Conservation (phyloP, 2,113 vertebrate genomes). For the Todiramphus saurophagus region DNA sequence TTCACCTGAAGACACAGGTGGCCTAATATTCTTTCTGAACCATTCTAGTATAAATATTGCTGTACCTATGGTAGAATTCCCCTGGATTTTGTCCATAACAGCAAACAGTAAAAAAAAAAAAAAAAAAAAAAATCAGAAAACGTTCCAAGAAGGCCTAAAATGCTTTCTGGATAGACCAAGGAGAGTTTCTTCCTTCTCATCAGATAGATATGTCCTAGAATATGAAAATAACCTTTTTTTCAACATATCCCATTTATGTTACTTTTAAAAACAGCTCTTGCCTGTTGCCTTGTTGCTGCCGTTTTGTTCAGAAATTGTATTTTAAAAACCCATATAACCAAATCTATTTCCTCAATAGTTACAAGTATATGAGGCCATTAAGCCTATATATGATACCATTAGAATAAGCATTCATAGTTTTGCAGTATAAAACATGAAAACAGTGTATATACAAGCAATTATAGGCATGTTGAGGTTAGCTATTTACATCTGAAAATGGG, state of each 20-base stretch:
- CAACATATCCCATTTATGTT: neutral
- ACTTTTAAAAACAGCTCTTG: neutral
- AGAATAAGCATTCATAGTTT: neutral
- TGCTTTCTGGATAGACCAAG: neutral
- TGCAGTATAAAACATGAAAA: neutral
- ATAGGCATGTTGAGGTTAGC: neutral
- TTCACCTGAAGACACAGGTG: neutral
- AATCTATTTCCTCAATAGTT: neutral
- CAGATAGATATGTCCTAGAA: neutral
- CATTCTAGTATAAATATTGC: neutral
- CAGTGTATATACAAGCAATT: neutral
- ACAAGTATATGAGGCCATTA: neutral
- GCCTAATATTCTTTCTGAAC: neutral
- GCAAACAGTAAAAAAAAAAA: neutral
- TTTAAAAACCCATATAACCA: neutral
- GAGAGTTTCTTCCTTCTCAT: neutral
- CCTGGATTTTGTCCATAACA: neutral
- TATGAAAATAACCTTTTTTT: neutral
- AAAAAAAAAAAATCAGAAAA: neutral
- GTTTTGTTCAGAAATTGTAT: neutral
- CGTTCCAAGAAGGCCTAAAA: neutral
- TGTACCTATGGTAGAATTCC: neutral
- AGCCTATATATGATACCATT: neutral
- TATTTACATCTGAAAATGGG: neutral
- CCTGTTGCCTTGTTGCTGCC: neutral